phyloP scores from a whole-genome alignment of 2,113 vertebrate species.

The Dromaius novaehollandiae region DNA sequence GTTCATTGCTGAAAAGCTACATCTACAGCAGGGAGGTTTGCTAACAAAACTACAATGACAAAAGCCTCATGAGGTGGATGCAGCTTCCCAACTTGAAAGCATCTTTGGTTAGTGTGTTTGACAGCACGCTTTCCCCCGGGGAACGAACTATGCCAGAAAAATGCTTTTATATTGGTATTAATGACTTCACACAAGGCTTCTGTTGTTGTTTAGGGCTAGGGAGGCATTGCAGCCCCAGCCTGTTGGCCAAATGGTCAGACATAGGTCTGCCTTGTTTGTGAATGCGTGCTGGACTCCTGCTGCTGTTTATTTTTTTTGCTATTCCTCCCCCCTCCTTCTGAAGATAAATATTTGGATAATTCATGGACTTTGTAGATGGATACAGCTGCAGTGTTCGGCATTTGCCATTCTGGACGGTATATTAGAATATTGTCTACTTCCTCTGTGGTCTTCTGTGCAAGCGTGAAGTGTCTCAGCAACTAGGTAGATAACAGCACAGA shows the following conservation, averaged over 20 bases:
- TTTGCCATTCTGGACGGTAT: background rate
- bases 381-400: slow-evolving; percentile 1
- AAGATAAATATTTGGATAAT: slow-evolving; percentile 41
- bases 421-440: background rate
- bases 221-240: background rate
- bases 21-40: background rate
- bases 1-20: background rate
- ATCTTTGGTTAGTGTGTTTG: background rate
- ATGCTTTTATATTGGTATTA: background rate
- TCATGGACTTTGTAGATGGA: slow-evolving; percentile 17
- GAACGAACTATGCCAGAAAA: background rate
- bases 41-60: background rate
- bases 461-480: background rate
- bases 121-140: background rate
- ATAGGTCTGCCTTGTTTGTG: background rate
- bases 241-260: background rate
- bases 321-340: background rate
- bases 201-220: background rate
- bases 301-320: slow-evolving; percentile 1
- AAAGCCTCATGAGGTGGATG: background rate
- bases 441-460: background rate
- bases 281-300: background rate
- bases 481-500: background rate
- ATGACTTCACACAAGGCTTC: background rate
- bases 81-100: background rate